A percentile compares a stretch with the other conserved stretches of the same genome.
Conservation (phyloP, 2,888 invertebrate species). For the Phalangium opilio region DNA sequence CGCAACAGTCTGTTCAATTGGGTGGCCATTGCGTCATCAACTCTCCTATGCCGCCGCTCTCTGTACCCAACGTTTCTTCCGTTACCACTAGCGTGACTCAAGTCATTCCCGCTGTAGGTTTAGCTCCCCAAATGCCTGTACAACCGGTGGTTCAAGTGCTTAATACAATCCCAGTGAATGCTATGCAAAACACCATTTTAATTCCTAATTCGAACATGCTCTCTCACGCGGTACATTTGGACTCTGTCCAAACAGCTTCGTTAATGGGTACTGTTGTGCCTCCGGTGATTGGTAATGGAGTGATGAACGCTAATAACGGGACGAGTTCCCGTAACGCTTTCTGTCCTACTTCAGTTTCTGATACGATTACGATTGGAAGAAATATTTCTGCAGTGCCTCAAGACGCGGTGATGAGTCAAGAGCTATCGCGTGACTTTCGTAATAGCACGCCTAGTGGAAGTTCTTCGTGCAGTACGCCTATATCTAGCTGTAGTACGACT, state of each 20-base stretch:
- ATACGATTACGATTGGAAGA: neutral
- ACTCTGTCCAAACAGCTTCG: constrained; percentile 13
- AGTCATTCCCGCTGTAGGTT: constrained; percentile 27
- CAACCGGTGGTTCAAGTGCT: constrained; percentile 40
- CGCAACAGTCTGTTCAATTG: no score
- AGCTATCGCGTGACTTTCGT: neutral
- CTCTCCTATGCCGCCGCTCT: constrained; percentile 26
- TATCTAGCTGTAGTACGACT: constrained; percentile 20
- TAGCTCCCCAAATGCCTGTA: constrained; percentile 20
- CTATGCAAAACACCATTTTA: constrained; percentile 22
- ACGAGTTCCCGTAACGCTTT: neutral
- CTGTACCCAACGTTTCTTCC: constrained; percentile 25
- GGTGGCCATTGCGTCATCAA: constrained; percentile 18
- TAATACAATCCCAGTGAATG: constrained; percentile 44
- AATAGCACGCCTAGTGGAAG: constrained; percentile 15
- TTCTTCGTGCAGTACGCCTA: constrained; percentile 21
- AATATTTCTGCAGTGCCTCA: neutral
- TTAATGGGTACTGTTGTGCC: constrained; percentile 12
- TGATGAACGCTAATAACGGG: constrained; percentile 3
- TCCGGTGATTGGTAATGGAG: constrained; percentile 15
- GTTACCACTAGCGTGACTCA: constrained; percentile 27
- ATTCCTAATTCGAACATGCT: constrained; percentile 19
- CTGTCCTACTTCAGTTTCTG: neutral
- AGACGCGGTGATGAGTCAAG: neutral
- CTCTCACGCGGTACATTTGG: constrained; percentile 14